Evolutionary conservation across 2,113 vertebrate genomes (phyloP).

Genomic region (Prolemur simus): DNA sequence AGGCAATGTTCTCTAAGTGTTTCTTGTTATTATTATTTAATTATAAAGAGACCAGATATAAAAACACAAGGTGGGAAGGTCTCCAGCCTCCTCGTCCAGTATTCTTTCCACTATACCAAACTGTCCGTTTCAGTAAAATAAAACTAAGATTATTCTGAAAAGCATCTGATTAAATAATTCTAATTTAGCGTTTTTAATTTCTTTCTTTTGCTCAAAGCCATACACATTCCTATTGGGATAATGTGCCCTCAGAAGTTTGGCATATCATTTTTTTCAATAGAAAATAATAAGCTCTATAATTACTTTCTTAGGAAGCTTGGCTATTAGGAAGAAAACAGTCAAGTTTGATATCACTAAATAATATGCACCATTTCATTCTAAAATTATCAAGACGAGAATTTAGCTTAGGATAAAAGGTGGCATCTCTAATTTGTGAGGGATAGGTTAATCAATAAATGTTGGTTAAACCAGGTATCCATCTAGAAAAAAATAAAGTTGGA

Average conservation of each 20-base stretch:
- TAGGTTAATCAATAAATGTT: neutral
- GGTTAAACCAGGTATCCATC: neutral
- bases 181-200: slow-evolving; percentile 69
- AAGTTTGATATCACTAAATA: slow-evolving; percentile 40
- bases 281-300: slow-evolving; percentile 55
- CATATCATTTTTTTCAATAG: slow-evolving; percentile 64
- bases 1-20: neutral
- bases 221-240: slow-evolving; percentile 48
- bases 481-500: neutral
- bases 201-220: slow-evolving; percentile 56
- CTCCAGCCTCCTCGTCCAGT: neutral
- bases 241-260: slow-evolving; percentile 31
- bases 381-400: neutral
- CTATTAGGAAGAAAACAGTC: slow-evolving; percentile 48
- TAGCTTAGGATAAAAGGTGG: slow-evolving; percentile 40
- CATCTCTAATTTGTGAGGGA: neutral
- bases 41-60: slow-evolving; percentile 30
- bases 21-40: neutral
- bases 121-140: neutral
- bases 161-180: slow-evolving; percentile 73
- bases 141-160: slow-evolving; percentile 81
- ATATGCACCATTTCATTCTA: slow-evolving; percentile 41
- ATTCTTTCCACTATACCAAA: slow-evolving; percentile 2
- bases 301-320: slow-evolving; percentile 44
- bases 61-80: neutral